phyloP scores from a whole-genome alignment of 2,113 vertebrate species.

The Stegastes partitus region DNA sequence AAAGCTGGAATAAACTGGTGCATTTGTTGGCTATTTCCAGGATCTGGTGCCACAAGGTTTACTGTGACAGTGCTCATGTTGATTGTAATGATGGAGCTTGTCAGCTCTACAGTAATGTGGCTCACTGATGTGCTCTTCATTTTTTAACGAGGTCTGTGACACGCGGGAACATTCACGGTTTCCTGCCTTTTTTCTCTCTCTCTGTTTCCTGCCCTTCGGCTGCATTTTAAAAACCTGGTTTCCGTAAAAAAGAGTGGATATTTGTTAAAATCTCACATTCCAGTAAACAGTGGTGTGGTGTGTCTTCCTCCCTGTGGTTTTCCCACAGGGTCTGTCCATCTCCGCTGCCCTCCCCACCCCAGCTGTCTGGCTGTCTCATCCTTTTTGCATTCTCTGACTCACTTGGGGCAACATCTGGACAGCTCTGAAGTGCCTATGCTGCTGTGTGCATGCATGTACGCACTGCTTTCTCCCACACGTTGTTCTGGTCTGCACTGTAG shows the following conservation, averaged over 20 bases:
- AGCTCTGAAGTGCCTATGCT: not conserved
- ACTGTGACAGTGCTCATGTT: not conserved
- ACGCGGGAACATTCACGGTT: not conserved
- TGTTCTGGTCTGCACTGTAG: not conserved
- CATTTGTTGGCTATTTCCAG: not conserved
- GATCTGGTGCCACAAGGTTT: not conserved
- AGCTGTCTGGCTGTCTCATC: constrained; percentile 65
- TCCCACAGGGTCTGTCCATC: constrained; percentile 62
- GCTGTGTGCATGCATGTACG: constrained; percentile 9
- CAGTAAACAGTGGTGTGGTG: constrained; percentile 44
- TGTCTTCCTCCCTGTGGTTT: constrained; percentile 66
- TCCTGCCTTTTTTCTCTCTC: not conserved
- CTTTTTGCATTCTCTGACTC: constrained; percentile 63
- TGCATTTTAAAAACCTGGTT: not conserved
- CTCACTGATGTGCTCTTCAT: not conserved
- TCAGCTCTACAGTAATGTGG: not conserved
- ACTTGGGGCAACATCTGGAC: constrained; percentile 75
- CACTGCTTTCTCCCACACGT: constrained; percentile 29
- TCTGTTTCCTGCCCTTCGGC: not conserved
- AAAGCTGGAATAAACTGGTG: not conserved
- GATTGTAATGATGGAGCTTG: not conserved
- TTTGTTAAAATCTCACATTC: constrained; percentile 18
- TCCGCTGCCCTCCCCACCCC: constrained; percentile 38
- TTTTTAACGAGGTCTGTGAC: not conserved
- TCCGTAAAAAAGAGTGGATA: not conserved